Base-by-base conservation (phyloP, 1,140 invertebrate genomes). In the Pseudomyrmex sp. region DNA sequence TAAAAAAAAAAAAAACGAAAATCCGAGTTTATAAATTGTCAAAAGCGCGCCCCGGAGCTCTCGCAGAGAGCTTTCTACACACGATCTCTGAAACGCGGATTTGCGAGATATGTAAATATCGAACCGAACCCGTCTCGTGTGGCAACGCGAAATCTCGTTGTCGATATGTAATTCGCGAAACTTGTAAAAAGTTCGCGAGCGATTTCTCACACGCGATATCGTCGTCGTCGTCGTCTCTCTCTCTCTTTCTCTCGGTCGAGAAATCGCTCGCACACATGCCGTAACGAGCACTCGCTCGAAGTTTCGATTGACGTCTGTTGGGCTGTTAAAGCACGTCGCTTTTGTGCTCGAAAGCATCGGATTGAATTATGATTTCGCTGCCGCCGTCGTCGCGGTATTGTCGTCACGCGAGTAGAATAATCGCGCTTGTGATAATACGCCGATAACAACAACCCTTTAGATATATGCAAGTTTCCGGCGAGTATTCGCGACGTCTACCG, bases 391-490 rank as follows among this genome's bases (percentile, higher is more conserved):
- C 12, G 35, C 65, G 65, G 52, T 58, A 79, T 79, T 70, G 63
- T 68, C 74, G 18, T 56, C 63, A 79, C 63, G 52, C 75, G 35
- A 69, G 20, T 54, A 20, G 66, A 79, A 79, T 70, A 75, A 76
- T 65, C 46, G 72, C 26, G 48, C 35, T 35, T 35, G 3, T 52
- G 44, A 70, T 79, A 69, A 15, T 69, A 35, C 35, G 0, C 1
- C 20, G 48, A 50, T 69, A 79, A 79, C 52, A 63, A 62, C 50
- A 2, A 54, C 12, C 12, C n/a, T 23, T 23, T 35, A 35, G 35
- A 35, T 26, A 54, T 76, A 50, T 18, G 18, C 73, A 58, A 72
- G 15, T 70, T 48, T 58, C 20, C 13, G 48, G 13, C 18, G 66
- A 13, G 13, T 10, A 70, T 18, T 72, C 54, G 15, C 52, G 35